Base-by-base conservation (phyloP, 2,113 vertebrate species). In the Apeltes quadracus region DNA sequence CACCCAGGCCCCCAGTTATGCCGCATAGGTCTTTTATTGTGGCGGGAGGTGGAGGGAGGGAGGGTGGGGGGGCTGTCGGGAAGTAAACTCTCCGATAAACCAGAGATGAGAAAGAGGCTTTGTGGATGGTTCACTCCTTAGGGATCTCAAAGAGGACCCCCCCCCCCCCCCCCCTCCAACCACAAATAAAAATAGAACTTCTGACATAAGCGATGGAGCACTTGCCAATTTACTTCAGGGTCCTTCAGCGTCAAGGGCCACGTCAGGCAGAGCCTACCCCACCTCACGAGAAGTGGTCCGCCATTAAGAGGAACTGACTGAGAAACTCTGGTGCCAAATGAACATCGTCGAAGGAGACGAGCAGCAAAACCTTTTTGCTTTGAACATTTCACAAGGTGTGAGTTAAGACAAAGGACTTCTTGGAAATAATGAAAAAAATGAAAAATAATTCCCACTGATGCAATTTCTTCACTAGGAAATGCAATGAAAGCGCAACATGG, bases 71-170 rank as follows among this genome's bases (percentile, higher is more conserved):
- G 72, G 76, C 67, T 73, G 81, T 93, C 90, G 74, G 82, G 90
- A 84, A 70, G 89, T 59, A 91, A 92, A 91, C 87, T 85, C 90
- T 91, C 92, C 57, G 88, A 93, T 90, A 84, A 90, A 82, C 66
- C 53, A 78, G 86, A 87, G 88, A 91, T 85, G 88, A 84, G 91
- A 92, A 94, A 80, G 76, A 90, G 70, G 84, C 76, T 89, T 90
- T 92, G 88, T 93, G 87, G 74, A 83, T 75, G 85, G 75, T 87
- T 70, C 71, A 71, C 84, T 81, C 82, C 87, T 86, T 87, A 88
- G 76, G 84, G 85, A 81, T 89, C 90, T 93, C 78, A 90, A 92
- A 93, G 84, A 79, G 29, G 82, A 89, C 82, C 38, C 2, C 63
- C 57, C 61, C 67, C 54, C 82, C 38, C 2, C 63, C 57, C 61